Conservation (phyloP, 2,888 invertebrate species). For the Zhengitettix transpicula region DNA sequence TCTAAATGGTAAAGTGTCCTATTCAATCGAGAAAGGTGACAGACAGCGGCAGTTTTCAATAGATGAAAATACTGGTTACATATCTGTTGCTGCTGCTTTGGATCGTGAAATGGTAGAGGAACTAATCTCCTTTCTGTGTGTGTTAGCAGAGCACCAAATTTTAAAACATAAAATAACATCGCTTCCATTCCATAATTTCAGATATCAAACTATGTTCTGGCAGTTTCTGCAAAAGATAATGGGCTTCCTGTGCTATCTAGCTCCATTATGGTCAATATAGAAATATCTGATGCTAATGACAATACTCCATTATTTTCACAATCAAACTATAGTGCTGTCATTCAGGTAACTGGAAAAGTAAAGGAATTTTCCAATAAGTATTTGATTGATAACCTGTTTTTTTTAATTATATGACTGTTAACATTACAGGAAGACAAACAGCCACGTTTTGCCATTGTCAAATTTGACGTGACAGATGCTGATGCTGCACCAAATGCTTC, state of each 20-base stretch:
- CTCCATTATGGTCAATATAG: slow-evolving; percentile 57
- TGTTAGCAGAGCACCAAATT: not conserved
- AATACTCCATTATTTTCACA: slow-evolving; percentile 73
- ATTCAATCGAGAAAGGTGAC: slow-evolving; percentile 63
- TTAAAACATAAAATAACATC: not conserved
- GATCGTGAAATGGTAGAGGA: slow-evolving; percentile 67
- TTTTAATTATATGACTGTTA: not conserved
- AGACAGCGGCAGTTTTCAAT: slow-evolving; percentile 59
- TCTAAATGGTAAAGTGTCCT: slow-evolving; percentile 61
- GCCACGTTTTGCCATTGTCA: slow-evolving; percentile 61
- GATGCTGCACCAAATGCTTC: slow-evolving; percentile 76
- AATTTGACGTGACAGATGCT: slow-evolving; percentile 69
- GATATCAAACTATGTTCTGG: slow-evolving; percentile 50
- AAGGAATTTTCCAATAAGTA: not conserved
- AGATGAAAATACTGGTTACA: slow-evolving; percentile 57
- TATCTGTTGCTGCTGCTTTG: slow-evolving; percentile 53
- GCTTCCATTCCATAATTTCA: slow-evolving; percentile 15
- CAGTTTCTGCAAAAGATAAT: slow-evolving; percentile 66
- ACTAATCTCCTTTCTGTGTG: not conserved
- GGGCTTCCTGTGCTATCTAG: slow-evolving; percentile 61
- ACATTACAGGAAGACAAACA: slow-evolving; percentile 64
- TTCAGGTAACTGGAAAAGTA: slow-evolving; percentile 29
- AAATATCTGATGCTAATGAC: slow-evolving; percentile 81
- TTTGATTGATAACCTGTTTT: not conserved
- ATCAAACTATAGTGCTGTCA: slow-evolving; percentile 60